Evolutionary conservation across 1,140 invertebrate species (phyloP).

Genomic region (Atopsyche davidsoni): DNA sequence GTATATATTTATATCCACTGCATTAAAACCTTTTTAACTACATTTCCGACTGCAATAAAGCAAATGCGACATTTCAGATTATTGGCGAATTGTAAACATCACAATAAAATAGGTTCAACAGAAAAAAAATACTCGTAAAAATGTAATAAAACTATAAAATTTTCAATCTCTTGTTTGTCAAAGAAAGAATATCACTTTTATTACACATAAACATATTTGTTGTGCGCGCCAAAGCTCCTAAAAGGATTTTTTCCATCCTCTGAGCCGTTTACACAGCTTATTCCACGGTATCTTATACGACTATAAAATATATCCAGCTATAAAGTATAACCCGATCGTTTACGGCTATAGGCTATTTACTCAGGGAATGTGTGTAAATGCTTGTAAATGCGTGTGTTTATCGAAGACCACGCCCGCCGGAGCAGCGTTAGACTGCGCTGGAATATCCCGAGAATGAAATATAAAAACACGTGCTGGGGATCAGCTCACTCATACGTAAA

Average conservation of each 20-base stretch:
- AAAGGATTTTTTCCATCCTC: neutral
- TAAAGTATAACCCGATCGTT: slow-evolving; percentile 22
- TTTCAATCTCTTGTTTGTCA: too few relatives aligned
- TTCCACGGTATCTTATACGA: slow-evolving; percentile 6
- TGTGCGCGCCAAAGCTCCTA: neutral
- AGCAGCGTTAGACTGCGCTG: neutral
- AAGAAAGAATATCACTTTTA: too few relatives aligned
- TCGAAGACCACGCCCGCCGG: neutral
- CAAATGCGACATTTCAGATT: too few relatives aligned
- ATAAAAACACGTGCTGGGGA: neutral
- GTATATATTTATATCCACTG: too few relatives aligned
- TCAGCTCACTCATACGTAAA: neutral
- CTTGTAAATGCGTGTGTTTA: slow-evolving; percentile 22
- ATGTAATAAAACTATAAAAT: too few relatives aligned
- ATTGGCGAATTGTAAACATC: too few relatives aligned
- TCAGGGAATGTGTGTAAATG: slow-evolving; percentile 16
- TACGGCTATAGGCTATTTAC: slow-evolving; percentile 19
- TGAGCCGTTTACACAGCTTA: slow-evolving; percentile 1
- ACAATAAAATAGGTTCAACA: too few relatives aligned
- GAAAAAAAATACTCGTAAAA: too few relatives aligned
- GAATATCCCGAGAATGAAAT: neutral
- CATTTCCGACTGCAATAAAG: too few relatives aligned
- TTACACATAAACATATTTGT: too few relatives aligned
- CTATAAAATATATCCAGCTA: slow-evolving; percentile 21
- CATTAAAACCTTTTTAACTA: too few relatives aligned